These are phyloP conservation scores for Polyodon spathula DNA, from an alignment of 2,113 vertebrate genomes.

Conservation along the genomic window DNA sequence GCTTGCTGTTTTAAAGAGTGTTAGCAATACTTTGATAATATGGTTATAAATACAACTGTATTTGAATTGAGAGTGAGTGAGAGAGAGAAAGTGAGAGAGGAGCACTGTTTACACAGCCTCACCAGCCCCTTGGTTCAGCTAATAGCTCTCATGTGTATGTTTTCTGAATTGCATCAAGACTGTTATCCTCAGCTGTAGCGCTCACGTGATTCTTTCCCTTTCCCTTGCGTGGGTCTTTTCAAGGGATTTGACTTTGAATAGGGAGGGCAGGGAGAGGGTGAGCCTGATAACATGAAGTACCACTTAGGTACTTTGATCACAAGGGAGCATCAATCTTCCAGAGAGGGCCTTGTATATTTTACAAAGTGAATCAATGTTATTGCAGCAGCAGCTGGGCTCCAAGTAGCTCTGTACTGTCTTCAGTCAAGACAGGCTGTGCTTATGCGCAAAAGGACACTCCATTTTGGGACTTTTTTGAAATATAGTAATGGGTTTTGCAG, in stretches of 20 bases:
- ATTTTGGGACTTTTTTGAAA: too few species aligned
- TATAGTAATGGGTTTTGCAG: too few species aligned
- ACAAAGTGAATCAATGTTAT: constrained; percentile 26
- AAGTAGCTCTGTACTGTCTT: neutral
- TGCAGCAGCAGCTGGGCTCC: constrained; percentile 15
- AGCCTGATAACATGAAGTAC: constrained; percentile 26
- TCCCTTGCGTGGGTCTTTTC: neutral
- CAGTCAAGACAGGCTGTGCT: neutral
- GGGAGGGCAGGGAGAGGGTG: constrained; percentile 9
- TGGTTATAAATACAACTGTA: too few species aligned
- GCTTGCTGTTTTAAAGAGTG: too few species aligned
- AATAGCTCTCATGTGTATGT: constrained; percentile 24
- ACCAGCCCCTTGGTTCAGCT: neutral
- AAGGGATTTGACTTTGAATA: neutral
- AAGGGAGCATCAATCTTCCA: constrained; percentile 21
- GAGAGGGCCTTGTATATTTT: constrained; percentile 28
- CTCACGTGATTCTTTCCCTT: neutral
- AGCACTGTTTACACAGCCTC: neutral
- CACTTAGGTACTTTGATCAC: constrained; percentile 37
- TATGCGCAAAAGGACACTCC: too few species aligned
- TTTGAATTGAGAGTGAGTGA: neutral
- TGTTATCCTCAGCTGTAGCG: constrained; percentile 31
- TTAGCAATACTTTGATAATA: too few species aligned
- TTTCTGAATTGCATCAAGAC: constrained; percentile 55
- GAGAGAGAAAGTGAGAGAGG: neutral